These are phyloP conservation scores for Mormyrus proboscirostris DNA, from an alignment of 2,797 vertebrate genomes.

Conservation along the genomic window DNA sequence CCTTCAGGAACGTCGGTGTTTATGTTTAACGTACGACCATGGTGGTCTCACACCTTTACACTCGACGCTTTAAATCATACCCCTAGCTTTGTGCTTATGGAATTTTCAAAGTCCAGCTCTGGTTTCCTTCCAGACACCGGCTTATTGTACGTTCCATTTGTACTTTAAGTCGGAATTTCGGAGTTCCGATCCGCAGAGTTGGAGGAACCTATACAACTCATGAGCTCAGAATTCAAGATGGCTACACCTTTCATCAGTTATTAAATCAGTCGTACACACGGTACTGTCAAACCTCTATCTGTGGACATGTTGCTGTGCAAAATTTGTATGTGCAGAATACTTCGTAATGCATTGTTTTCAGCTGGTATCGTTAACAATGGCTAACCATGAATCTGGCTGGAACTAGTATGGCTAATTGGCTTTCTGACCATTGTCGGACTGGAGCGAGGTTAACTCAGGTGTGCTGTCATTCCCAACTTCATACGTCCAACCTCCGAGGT, in stretches of 20 bases:
- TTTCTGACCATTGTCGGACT: neutral
- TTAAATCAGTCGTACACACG: neutral
- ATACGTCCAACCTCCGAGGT: neutral
- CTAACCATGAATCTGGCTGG: neutral
- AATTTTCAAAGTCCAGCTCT: neutral
- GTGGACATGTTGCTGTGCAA: neutral
- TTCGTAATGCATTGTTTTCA: neutral
- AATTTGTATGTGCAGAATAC: neutral
- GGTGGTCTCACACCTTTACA: neutral
- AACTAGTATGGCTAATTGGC: neutral
- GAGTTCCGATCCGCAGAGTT: neutral
- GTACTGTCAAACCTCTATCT: neutral
- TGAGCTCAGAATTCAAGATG: neutral
- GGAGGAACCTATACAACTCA: neutral
- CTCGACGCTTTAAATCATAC: neutral
- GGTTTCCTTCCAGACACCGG: neutral
- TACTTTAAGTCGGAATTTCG: neutral
- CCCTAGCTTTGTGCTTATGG: neutral
- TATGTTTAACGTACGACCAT: neutral
- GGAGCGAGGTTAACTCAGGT: neutral
- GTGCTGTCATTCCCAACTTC: neutral
- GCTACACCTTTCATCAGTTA: neutral
- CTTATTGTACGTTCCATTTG: neutral
- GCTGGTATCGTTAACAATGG: neutral
- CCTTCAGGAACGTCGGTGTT: neutral